These are phyloP conservation scores for Chymomyza costata DNA, from an alignment of 1,140 invertebrate species.

Conservation along the genomic window DNA sequence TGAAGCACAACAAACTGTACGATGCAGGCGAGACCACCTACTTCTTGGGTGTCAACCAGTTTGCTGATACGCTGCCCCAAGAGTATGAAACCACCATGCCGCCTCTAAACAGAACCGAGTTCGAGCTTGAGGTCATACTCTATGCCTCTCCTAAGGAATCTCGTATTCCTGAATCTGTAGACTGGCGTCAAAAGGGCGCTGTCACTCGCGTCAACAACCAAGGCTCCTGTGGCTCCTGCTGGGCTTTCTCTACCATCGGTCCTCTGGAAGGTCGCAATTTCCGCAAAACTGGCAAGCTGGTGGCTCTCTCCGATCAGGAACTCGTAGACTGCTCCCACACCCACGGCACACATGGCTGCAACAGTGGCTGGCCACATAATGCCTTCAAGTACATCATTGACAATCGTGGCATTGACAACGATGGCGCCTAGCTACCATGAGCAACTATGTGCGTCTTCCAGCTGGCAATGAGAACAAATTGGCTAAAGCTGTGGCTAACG, in stretches of 20 bases:
- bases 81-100: too few relatives aligned
- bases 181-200: conserved; percentile 86
- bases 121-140: too few relatives aligned
- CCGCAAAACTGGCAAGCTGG: conserved; percentile 78
- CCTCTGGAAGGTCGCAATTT: conserved; percentile 84
- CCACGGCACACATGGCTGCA: conserved; percentile 89
- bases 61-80: too few relatives aligned
- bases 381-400: conserved; percentile 87
- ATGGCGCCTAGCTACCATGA: conserved; percentile 76
- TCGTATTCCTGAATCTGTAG: conserved; percentile 82
- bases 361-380: conserved; percentile 83
- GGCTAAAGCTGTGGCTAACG: conserved; percentile 81
- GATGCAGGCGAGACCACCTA: too few relatives aligned
- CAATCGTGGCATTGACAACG: conserved; percentile 84
- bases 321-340: conserved; percentile 93
- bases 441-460: conserved; percentile 77
- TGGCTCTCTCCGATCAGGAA: conserved; percentile 92
- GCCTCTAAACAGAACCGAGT: too few relatives aligned
- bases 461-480: conserved; percentile 80
- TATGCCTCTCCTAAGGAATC: too few relatives aligned
- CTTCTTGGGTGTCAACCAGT: too few relatives aligned
- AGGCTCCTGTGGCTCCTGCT: conserved; percentile 77
- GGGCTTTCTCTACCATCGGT: conserved; percentile 78
- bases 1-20: too few relatives aligned
- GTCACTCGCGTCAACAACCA: conserved; percentile 47